Evolutionary conservation across 2,888 invertebrate genomes (phyloP), one percentile per base, ranked within the genome.

Genomic region (Frankliniella intonsa): DNA sequence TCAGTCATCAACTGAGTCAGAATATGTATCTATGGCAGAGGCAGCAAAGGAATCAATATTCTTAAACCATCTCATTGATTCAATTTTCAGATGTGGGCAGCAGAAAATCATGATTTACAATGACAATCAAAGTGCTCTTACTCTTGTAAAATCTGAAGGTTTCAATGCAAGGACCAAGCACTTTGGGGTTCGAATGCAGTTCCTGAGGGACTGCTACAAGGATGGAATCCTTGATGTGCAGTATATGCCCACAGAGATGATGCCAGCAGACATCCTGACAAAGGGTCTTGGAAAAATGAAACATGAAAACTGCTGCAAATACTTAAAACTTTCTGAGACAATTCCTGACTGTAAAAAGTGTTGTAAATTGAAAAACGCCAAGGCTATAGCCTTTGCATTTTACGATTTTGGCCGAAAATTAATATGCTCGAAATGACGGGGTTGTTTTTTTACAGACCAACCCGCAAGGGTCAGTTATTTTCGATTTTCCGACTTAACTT

Each of bases 201-300:
- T 50, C 25, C 49, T 80, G 19, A 80, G 80, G 11, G 80, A 80
- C 10, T 80, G 49, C 49, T 49, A 49, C 9, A 27, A 17, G 17
- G 49, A 80, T 19, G 80, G 80, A 50, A 27, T 22, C 19, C 8
- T 80, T 50, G 50, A 22, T 25, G 80, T 80, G 19, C 19, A 80
- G 80, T 80, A 80, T 27, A 80, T 80, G 80, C 8, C 80, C 49
- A 50, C 49, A 9, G 80, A 80, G 8, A 17, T 50, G 50, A 80
- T 80, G 80, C 80, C 80, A 22, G 80, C 80, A 80, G 80, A 80
- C 25, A 25, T 80, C 19, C 80, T 80, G 19, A 25, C 80, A 5
- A 80, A 80, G 25, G 80, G 49, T 25, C 11, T 80, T 8, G 49
- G 49, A 25, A 80, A 80, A 25, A 50, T 50, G 9, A 80, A 80